These are phyloP conservation scores for Trichogramma evanescens DNA, from an alignment of 2,888 invertebrate species.

Conservation along the genomic window DNA sequence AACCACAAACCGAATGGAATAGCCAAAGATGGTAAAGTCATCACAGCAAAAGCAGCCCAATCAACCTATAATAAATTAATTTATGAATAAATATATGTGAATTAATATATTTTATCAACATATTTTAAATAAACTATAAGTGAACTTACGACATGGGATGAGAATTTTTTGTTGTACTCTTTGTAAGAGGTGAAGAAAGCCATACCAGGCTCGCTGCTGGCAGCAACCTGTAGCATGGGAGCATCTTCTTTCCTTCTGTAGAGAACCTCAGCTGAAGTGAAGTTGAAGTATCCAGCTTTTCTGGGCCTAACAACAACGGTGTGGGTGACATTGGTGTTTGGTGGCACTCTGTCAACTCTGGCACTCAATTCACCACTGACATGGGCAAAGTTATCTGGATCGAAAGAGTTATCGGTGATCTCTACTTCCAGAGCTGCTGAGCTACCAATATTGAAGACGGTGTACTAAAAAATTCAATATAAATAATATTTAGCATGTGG, in stretches of 20 bases:
- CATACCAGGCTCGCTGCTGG: slow-evolving; percentile 88
- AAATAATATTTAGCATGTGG: neutral
- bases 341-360: slow-evolving; percentile 81
- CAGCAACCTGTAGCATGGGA: slow-evolving; percentile 55
- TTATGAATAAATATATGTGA: neutral
- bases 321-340: slow-evolving; percentile 89
- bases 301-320: slow-evolving; percentile 86
- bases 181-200: slow-evolving; percentile 86
- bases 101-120: slow-evolving; percentile 2
- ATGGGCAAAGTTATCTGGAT: slow-evolving; percentile 82
- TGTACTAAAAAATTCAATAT: slow-evolving; percentile 54
- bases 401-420: slow-evolving; percentile 85
- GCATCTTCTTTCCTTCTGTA: slow-evolving; percentile 83
- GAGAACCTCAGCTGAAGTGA: slow-evolving; percentile 87
- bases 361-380: slow-evolving; percentile 80
- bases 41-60: slow-evolving; percentile 94
- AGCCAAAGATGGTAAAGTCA: slow-evolving; percentile 90
- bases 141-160: slow-evolving; percentile 75
- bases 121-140: neutral
- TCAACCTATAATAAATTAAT: slow-evolving; percentile 57
- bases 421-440: slow-evolving; percentile 85
- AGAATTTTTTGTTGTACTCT: slow-evolving; percentile 94
- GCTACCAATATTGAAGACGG: slow-evolving; percentile 86
- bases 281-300: slow-evolving; percentile 91
- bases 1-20: slow-evolving; percentile 94